These are phyloP conservation scores for Bufotes viridis DNA, from an alignment of 2,797 vertebrate genomes.

Conservation along the genomic window DNA sequence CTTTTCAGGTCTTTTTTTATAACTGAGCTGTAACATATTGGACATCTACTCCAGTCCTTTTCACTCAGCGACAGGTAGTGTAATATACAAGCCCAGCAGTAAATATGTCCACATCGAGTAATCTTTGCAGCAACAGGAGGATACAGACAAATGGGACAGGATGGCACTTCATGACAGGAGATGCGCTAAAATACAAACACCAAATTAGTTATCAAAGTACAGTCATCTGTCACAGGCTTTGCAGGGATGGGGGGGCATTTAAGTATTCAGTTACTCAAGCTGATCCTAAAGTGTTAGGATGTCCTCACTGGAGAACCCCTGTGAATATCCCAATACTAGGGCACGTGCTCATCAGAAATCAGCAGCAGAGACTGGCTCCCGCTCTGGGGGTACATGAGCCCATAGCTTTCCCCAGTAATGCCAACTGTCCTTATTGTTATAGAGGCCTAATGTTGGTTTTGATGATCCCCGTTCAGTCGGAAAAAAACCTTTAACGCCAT, in stretches of 20 bases:
- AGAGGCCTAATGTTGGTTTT: too few species aligned
- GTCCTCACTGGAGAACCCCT: too few species aligned
- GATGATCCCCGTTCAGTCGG: too few species aligned
- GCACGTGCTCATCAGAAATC: too few species aligned
- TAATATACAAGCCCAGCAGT: slow-evolving; percentile 98
- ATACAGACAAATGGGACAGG: slow-evolving; percentile 97
- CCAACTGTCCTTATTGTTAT: too few species aligned
- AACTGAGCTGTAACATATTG: slow-evolving; percentile 95
- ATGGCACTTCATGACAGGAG: slow-evolving; percentile 97
- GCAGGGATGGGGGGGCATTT: not conserved
- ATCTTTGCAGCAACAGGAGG: slow-evolving; percentile 95
- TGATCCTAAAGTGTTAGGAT: too few species aligned
- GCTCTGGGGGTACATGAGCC: too few species aligned
- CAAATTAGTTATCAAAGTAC: not conserved
- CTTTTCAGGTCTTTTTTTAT: slow-evolving; percentile 93
- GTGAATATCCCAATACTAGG: too few species aligned
- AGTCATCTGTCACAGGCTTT: not conserved
- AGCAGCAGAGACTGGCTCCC: too few species aligned
- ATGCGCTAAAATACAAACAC: slow-evolving; percentile 82
- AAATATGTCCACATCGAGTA: slow-evolving; percentile 97
- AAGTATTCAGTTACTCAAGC: not conserved
- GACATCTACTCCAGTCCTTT: slow-evolving; percentile 96
- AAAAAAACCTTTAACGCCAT: too few species aligned
- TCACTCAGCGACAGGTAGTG: slow-evolving; percentile 96
- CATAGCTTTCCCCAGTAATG: too few species aligned